Evolutionary conservation across 2,888 invertebrate species (phyloP).

Genomic region (Aphidoletes aphidimyza): DNA sequence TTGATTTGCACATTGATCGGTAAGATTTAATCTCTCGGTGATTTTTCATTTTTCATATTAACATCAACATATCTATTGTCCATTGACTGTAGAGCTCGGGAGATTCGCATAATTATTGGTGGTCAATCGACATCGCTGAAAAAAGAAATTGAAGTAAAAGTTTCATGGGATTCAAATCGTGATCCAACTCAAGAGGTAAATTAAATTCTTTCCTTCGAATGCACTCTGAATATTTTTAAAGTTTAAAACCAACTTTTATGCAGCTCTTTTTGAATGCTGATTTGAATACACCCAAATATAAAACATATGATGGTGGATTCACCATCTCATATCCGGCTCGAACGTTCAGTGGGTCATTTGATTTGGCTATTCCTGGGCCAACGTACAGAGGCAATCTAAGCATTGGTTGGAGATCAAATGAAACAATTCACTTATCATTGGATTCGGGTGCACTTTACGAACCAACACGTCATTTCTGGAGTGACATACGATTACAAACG

Average conservation of each 20-base stretch:
- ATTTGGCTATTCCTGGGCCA: slow-evolving; percentile 67
- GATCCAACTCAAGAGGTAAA: slow-evolving; percentile 79
- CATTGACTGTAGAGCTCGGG: slow-evolving; percentile 73
- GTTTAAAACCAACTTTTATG: background rate
- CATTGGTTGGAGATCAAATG: slow-evolving; percentile 77
- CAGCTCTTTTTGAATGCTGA: slow-evolving; percentile 68
- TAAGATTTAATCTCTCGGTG: slow-evolving; percentile 65
- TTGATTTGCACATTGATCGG: slow-evolving; percentile 84
- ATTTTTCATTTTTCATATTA: slow-evolving; percentile 50
- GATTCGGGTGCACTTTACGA: slow-evolving; percentile 71
- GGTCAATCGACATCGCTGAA: slow-evolving; percentile 71
- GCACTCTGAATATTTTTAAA: too few relatives aligned
- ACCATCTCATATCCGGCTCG: slow-evolving; percentile 81
- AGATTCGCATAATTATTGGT: slow-evolving; percentile 76
- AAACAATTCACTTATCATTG: slow-evolving; percentile 72
- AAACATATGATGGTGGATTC: slow-evolving; percentile 73
- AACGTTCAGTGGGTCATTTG: slow-evolving; percentile 75
- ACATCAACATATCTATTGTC: slow-evolving; percentile 26
- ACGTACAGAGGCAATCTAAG: slow-evolving; percentile 67
- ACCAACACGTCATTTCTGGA: slow-evolving; percentile 65
- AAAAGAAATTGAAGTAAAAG: slow-evolving; percentile 76
- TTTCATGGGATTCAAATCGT: slow-evolving; percentile 88
- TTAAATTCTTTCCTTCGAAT: background rate
- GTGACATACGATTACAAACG: slow-evolving; percentile 68
- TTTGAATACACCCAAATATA: slow-evolving; percentile 71